These are phyloP conservation scores for Trichogramma pretiosum DNA, from an alignment of 1,140 invertebrate species.

Conservation along the genomic window DNA sequence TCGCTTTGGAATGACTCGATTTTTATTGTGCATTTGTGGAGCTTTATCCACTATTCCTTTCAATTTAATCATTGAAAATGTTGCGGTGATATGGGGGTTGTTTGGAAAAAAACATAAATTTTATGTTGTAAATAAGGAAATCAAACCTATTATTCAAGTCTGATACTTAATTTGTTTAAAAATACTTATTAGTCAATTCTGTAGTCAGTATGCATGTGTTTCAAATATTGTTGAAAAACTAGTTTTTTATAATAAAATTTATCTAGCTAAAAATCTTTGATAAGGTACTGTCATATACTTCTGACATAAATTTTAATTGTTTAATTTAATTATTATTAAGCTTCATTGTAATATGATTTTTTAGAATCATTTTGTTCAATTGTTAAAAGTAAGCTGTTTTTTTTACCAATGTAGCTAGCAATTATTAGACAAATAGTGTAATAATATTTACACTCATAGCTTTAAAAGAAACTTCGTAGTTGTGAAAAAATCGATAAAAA, in stretches of 20 bases:
- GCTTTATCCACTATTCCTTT: slow-evolving; percentile 84
- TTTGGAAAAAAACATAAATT: slow-evolving; percentile 90
- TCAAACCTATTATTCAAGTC: slow-evolving; percentile 47
- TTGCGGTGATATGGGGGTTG: slow-evolving; percentile 86
- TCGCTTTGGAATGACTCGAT: slow-evolving; percentile 71
- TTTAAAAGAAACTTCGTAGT: not conserved
- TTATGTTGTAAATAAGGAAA: slow-evolving; percentile 89
- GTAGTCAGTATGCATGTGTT: slow-evolving; percentile 7
- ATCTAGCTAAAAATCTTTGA: too few species aligned
- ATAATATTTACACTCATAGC: not conserved
- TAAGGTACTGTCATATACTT: too few species aligned
- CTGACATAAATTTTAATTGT: too few species aligned
- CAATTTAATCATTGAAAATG: slow-evolving; percentile 87
- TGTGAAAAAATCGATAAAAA: slow-evolving; percentile 1
- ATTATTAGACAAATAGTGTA: slow-evolving; percentile 2
- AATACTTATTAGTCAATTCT: slow-evolving; percentile 1
- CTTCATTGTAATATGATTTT: too few species aligned
- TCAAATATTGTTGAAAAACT: too few species aligned
- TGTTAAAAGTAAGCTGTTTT: too few species aligned
- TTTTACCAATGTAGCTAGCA: too few species aligned
- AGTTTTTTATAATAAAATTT: too few species aligned
- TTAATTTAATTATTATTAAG: too few species aligned
- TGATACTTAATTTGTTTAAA: slow-evolving; percentile 27
- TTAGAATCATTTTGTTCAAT: too few species aligned
- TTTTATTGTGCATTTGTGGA: slow-evolving; percentile 71